Percentiles rank a stretch among this genome's conserved stretches.
phyloP scores from a whole-genome alignment of 2,888 invertebrate species.

The Microplitis deprimator region DNA sequence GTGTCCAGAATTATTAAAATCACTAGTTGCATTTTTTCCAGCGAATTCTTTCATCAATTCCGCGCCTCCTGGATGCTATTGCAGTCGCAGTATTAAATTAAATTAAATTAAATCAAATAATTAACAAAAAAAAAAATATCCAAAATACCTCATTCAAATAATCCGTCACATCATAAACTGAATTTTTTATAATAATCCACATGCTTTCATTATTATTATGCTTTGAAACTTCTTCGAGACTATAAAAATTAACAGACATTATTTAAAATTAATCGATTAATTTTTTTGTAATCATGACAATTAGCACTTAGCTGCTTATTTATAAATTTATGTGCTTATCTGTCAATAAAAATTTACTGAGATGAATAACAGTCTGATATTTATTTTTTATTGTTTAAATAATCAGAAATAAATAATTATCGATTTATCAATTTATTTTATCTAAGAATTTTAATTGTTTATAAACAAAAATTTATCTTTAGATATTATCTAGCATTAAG shows the following conservation, averaged over 20 bases:
- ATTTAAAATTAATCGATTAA: slow-evolving; percentile 1
- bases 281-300: not conserved
- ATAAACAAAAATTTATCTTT: no score
- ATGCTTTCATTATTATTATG: slow-evolving; percentile 75
- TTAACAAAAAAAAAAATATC: not conserved
- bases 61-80: slow-evolving; percentile 81
- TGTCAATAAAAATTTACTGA: no score
- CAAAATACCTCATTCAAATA: slow-evolving; percentile 75
- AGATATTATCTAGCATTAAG: no score
- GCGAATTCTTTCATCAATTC: slow-evolving; percentile 78
- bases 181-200: slow-evolving; percentile 79
- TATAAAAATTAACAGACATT: slow-evolving; percentile 43
- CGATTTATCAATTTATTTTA: no score
- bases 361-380: not conserved
- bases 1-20: slow-evolving; percentile 80
- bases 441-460: no score
- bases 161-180: slow-evolving; percentile 80
- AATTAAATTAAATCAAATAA: no score
- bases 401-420: no score
- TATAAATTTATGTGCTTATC: not conserved
- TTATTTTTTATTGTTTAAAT: no score
- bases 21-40: slow-evolving; percentile 79
- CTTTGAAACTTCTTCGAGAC: slow-evolving; percentile 74
- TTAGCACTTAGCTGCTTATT: not conserved
- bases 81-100: slow-evolving; percentile 49